Evolutionary conservation across 2,113 vertebrate genomes (phyloP), one percentile per base, ranked within the genome.

Genomic region (Oplegnathus fasciatus): DNA sequence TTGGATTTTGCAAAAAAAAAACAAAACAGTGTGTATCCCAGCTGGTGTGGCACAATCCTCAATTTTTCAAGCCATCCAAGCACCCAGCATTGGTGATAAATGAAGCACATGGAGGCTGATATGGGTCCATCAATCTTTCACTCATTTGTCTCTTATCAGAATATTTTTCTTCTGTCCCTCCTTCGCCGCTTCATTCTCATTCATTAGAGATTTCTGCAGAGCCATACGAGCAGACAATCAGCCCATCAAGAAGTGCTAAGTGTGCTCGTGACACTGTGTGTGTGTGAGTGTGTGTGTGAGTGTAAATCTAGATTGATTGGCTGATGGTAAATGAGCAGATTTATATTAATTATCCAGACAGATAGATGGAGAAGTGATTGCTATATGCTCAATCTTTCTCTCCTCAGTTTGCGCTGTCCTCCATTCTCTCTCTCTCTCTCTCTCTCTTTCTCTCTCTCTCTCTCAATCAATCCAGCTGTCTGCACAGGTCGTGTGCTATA

Each of bases 301-400:
- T 48, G 50, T 75, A 64, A 74, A 89, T 90, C 70, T 80, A 87
- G 89, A 94, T 91, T 88, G 93, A 92, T 92, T 92, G 90, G 86
- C 79, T 77, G 75, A 85, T 88, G 88, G 88, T 84, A 91, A 93
- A 94, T 87, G 91, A 89, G 87, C 90, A 91, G 90, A 93, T 94
- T 93, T 92, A 89, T 94, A 92, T 92, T 92, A 92, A 94, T 93
- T 92, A 92, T 84, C 87, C 87, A 81, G 86, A 88, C 81, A 79
- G 93, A 92, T 85, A 83, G 90, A 91, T 88, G 83, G 85, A 88
- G 84, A 44, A 89, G 77, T 92, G 89, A 93, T 93, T 89, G 85
- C 85, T 88, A 46, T 83, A 62, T 80, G 84, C 80, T 81, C 83
- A 66, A 72, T 91, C 86, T 89, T 80, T 85, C 66, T 88, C 80